Evolutionary conservation across 2,797 vertebrate genomes (phyloP).

Genomic region (Lithobates pipiens): DNA sequence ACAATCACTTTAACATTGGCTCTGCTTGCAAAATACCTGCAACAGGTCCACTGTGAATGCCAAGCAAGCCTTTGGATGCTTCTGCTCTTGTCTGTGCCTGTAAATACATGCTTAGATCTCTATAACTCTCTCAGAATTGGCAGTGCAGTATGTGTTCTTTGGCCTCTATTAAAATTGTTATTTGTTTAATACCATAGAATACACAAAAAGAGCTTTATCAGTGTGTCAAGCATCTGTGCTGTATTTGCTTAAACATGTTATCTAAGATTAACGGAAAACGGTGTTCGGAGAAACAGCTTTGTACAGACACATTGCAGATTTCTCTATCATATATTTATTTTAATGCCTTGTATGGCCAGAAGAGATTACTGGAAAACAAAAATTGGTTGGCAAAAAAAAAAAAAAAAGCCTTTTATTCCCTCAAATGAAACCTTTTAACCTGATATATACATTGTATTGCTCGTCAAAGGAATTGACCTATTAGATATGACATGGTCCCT

Average conservation of each 20-base stretch:
- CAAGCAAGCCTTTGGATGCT: neutral
- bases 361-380: neutral
- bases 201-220: slow-evolving; percentile 12
- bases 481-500: neutral
- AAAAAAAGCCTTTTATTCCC: neutral
- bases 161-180: slow-evolving; percentile 40
- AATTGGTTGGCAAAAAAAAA: neutral
- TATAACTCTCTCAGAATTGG: slow-evolving; percentile 5
- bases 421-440: neutral
- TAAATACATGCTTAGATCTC: neutral
- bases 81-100: neutral
- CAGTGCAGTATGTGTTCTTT: slow-evolving; percentile 32
- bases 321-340: slow-evolving; percentile 6
- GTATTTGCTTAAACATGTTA: slow-evolving; percentile 49
- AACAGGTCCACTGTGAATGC: no score
- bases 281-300: slow-evolving; percentile 32
- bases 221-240: slow-evolving; percentile 43
- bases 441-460: neutral
- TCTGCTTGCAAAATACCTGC: no score
- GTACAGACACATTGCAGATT: neutral
- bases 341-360: neutral
- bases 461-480: neutral
- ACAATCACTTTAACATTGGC: no score
- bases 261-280: slow-evolving; percentile 34
- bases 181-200: slow-evolving; percentile 43